These are phyloP conservation scores for Sciaenops ocellatus DNA, from an alignment of 2,797 vertebrate species.

Conservation along the genomic window DNA sequence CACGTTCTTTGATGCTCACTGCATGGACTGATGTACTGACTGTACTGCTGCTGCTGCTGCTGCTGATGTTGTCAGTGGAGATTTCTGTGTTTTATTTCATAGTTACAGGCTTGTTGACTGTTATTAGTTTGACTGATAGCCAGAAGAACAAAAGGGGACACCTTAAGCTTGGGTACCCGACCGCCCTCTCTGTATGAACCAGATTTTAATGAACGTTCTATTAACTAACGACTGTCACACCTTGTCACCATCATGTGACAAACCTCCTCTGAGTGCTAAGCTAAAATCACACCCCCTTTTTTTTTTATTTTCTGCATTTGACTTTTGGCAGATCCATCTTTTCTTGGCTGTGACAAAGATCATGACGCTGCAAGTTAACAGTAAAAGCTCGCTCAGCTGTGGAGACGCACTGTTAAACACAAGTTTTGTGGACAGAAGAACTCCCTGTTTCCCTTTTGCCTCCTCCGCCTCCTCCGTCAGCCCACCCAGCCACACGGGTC, in stretches of 20 bases:
- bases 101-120: not conserved
- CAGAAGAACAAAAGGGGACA: not conserved
- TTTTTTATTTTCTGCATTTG: not conserved
- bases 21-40: slow-evolving; percentile 47
- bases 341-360: slow-evolving; percentile 1
- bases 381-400: not conserved
- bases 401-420: not conserved
- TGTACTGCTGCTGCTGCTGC: slow-evolving; percentile 17
- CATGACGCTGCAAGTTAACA: not conserved
- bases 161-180: too few relatives aligned
- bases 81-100: slow-evolving; percentile 5
- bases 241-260: not conserved
- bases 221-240: not conserved
- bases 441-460: not conserved
- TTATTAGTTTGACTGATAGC: too few relatives aligned
- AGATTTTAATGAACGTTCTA: not conserved
- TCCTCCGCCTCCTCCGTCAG: not conserved
- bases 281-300: not conserved
- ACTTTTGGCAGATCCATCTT: not conserved
- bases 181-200: too few relatives aligned
- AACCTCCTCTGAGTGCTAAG: not conserved
- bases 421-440: slow-evolving; percentile 15
- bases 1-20: slow-evolving; percentile 62
- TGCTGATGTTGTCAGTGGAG: slow-evolving; percentile 8
- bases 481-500: not conserved